Base-by-base conservation (phyloP, 2,113 vertebrate species). In the Mugil cephalus region DNA sequence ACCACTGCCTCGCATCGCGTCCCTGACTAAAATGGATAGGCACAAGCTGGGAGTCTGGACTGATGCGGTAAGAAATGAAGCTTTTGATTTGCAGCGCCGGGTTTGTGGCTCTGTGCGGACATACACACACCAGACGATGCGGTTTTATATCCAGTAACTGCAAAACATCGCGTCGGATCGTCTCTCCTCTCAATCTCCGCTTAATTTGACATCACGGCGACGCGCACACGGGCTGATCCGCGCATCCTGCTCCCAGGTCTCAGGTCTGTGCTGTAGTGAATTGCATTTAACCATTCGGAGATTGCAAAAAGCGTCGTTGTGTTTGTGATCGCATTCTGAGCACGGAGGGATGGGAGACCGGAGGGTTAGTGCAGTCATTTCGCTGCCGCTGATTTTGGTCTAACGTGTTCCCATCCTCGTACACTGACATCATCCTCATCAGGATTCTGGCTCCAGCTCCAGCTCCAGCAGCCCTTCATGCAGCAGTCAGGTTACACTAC, bases 21-120 rank as follows among this genome's bases (percentile, higher is more conserved):
- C 60, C 54, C 30, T 7, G 42, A 47, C 48, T 34, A 75, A 73
- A 52, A 88, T 88, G 90, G 90, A 89, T 43, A 19, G 58, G 66
- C 66, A 3, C 45, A 35, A 61, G 54, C 58, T 73, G 61, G 55
- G 70, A 53, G 63, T 72, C 60, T 83, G 85, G 84, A 78, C 77
- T 11, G 83, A 89, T 79, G 83, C 89, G 92, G 92, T 93, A 93
- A 93, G 92, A 82, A 66, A 15, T 21, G 50, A 18, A 69, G 67
- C 61, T 50, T 64, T 59, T 51, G 1, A 38, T 62, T 63, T 50
- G 52, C 39, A 34, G 24, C 2, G 7, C 15, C 19, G 50, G n/a
- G 9, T 17, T 10, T 47, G n/a, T 18, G n/a, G 48, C 21, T 61
- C 24, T 8, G 48, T 34, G 54, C 30, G 8, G 17, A 15, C 36